These are phyloP conservation scores for Forbesichthys papilliferus DNA, from an alignment of 2,113 vertebrate species.

Conservation along the genomic window DNA sequence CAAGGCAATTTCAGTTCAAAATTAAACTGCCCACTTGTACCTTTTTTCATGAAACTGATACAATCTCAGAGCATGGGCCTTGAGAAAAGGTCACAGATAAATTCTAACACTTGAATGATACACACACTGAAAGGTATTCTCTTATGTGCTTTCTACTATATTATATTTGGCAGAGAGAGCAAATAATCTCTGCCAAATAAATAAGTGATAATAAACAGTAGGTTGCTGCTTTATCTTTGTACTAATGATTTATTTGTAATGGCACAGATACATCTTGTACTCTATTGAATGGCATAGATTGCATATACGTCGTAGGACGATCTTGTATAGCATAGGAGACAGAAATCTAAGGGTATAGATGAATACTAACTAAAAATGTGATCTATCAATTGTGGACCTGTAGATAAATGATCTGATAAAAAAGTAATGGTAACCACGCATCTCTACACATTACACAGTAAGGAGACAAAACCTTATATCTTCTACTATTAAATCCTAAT, in stretches of 20 bases:
- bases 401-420: background rate
- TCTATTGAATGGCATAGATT: background rate
- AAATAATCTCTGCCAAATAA: conserved; percentile 4
- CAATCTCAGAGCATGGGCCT: conserved; percentile 55
- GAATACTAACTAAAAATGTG: background rate
- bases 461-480: too few relatives aligned
- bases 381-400: background rate
- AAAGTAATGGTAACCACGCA: background rate
- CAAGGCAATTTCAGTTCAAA: conserved; percentile 72
- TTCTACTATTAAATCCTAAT: too few relatives aligned
- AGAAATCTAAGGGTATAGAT: background rate
- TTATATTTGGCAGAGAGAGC: conserved; percentile 4
- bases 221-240: background rate
- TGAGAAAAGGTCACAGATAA: conserved; percentile 74
- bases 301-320: conserved; percentile 3
- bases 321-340: background rate
- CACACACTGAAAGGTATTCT: conserved; percentile 38
- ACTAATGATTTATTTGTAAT: conserved; percentile 2
- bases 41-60: conserved; percentile 64
- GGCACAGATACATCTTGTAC: conserved; percentile 5
- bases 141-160: conserved; percentile 12
- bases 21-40: conserved; percentile 68
- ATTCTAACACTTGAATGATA: conserved; percentile 40
- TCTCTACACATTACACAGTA: too few relatives aligned
- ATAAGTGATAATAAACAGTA: conserved; percentile 5